A percentile compares a stretch with the other conserved stretches of the same genome.
Conservation (phyloP, 2,113 vertebrate species). For the Candoia aspera region DNA sequence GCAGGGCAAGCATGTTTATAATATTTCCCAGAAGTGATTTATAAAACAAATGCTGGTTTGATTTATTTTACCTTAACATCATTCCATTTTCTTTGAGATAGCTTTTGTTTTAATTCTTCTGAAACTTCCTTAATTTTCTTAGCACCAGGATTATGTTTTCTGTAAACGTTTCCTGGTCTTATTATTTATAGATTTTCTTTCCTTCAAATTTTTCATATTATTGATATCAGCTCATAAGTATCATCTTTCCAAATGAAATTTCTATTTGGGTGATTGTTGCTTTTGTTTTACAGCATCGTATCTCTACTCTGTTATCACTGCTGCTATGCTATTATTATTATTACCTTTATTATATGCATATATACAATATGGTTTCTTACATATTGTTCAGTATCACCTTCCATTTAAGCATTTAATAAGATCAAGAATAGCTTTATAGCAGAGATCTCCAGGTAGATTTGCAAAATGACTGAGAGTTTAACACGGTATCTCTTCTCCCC, state of each 20-base stretch:
- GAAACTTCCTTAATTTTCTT: background rate
- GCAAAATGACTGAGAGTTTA: background rate
- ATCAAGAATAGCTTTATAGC: background rate
- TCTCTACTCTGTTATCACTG: background rate
- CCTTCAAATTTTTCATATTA: background rate
- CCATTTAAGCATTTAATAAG: background rate
- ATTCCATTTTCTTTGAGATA: background rate
- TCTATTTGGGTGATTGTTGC: background rate
- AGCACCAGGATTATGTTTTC: background rate
- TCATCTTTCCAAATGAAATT: background rate
- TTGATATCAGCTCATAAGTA: background rate
- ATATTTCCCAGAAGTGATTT: background rate
- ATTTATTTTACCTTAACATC: background rate
- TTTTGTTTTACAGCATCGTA: background rate
- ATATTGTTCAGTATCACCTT: background rate
- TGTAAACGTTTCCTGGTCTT: background rate
- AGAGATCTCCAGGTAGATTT: background rate
- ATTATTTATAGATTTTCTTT: background rate
- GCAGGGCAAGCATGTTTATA: background rate
- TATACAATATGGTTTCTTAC: background rate
- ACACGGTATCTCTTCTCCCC: background rate
- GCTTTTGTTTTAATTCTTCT: background rate
- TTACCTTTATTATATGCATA: background rate
- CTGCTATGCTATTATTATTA: background rate
- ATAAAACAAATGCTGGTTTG: background rate